Base-by-base conservation (phyloP, 2,888 invertebrate species). In the Cheilosia variabilis region DNA sequence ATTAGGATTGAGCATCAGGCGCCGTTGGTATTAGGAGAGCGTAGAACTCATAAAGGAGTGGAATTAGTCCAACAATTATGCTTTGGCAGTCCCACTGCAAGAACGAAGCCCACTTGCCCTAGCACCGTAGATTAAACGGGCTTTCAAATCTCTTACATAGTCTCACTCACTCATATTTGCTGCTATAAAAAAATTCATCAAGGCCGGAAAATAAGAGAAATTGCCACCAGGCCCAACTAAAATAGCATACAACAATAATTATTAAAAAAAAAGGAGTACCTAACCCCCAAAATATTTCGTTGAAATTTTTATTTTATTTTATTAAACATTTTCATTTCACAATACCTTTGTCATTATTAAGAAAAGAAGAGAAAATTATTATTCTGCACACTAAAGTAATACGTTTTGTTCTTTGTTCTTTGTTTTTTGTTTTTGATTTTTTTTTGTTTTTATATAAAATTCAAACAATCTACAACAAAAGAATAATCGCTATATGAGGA, bases 381-480 rank as follows among this genome's bases (percentile, higher is more conserved):
- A 17, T 43, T 57, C 52, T 41, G 47, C 65, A 66, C 2, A 45
- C 76, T 77, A 57, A 60, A 37, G 27, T 27, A 60, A 69, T 68
- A 68, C 47, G 47, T 55, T 69, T 37, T 13, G 10, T 47, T 69
- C 1, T 24, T 24, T 4, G 24, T 31, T n/a, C n/a, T n/a, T n/a
- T n/a, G n/a, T n/a, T n/a, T 31, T 31, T 22, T 22, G 22, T 22
- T 2, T 9, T 7, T 31, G 31, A n/a, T n/a, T n/a, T 7, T 31
- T 7, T 9, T 31, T 9, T 9, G 2, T 31, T 9, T 31, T 9
- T 69, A 55, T 77, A 77, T 58, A 73, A 83, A 83, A 63, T 58
- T 60, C 84, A 63, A 75, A 53, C 68, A 69, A 71, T 60, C 69
- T 80, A 80, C 69, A 80, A 83, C 50, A 78, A 73, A 75, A 57